These are phyloP conservation scores for Phalera bucephala DNA, from an alignment of 2,888 invertebrate species.

Conservation along the genomic window DNA sequence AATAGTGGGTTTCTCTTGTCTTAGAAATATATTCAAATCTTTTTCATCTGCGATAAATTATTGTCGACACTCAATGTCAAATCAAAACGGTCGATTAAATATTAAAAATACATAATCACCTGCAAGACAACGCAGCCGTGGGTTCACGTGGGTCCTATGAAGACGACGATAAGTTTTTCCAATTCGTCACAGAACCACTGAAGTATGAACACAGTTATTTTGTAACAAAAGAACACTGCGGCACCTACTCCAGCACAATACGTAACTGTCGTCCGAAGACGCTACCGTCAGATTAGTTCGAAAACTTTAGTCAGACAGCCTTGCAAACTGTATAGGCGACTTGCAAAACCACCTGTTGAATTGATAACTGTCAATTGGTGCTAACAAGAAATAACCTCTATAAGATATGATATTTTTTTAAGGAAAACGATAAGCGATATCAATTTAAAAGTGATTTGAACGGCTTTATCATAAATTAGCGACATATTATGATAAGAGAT, in stretches of 20 bases:
- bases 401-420: conserved; percentile 23
- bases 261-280: conserved; percentile 45
- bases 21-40: too few relatives aligned
- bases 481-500: too few relatives aligned
- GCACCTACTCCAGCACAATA: conserved; percentile 37
- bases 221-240: conserved; percentile 23
- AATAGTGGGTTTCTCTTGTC: too few relatives aligned
- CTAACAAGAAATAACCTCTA: conserved; percentile 35
- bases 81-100: background rate
- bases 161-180: conserved; percentile 10
- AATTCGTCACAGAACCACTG: conserved; percentile 37
- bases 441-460: background rate
- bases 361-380: conserved; percentile 35
- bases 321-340: conserved; percentile 20
- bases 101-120: conserved; percentile 1
- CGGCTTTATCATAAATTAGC: too few relatives aligned
- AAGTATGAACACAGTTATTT: conserved; percentile 38
- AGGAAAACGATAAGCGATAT: conserved; percentile 9
- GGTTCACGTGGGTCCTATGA: background rate
- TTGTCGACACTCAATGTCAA: too few relatives aligned
- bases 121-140: background rate
- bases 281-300: conserved; percentile 26
- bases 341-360: conserved; percentile 25
- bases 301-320: conserved; percentile 12
- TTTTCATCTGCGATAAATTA: too few relatives aligned